Evolutionary conservation across 2,888 invertebrate species (phyloP).

Genomic region (Gnatocerus cornutus): DNA sequence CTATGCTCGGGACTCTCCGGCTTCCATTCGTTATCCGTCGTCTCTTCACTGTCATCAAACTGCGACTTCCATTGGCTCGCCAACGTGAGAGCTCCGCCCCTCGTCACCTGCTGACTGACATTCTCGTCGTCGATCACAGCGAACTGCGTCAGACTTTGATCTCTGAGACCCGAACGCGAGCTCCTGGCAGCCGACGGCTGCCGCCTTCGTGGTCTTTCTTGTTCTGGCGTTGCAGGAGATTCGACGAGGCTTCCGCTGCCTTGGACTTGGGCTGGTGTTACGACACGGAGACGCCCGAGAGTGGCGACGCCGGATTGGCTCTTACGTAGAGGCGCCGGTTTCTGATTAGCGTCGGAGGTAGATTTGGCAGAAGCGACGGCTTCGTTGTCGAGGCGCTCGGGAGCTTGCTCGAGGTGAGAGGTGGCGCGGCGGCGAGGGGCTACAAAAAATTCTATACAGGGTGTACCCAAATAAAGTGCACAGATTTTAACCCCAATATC

Average conservation of each 20-base stretch:
- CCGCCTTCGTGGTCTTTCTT: constrained; percentile 70
- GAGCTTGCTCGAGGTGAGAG: constrained; percentile 68
- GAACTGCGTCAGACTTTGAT: constrained; percentile 91
- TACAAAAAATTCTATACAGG: constrained; percentile 47
- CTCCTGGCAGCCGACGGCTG: constrained; percentile 68
- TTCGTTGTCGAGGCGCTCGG: constrained; percentile 77
- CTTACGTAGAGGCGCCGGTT: constrained; percentile 68
- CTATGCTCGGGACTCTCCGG: constrained; percentile 82
- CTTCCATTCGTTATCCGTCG: constrained; percentile 95
- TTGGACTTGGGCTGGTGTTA: constrained; percentile 70
- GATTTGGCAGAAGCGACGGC: constrained; percentile 76
- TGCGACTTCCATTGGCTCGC: constrained; percentile 97
- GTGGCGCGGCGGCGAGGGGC: constrained; percentile 68
- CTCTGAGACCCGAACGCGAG: constrained; percentile 75
- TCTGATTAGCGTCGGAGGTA: constrained; percentile 67
- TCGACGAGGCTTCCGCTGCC: constrained; percentile 59
- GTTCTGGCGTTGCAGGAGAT: constrained; percentile 65
- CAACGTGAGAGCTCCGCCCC: constrained; percentile 90
- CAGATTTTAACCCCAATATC: too few relatives aligned
- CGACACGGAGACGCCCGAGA: constrained; percentile 82
- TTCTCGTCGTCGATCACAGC: constrained; percentile 96
- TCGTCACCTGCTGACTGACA: constrained; percentile 89
- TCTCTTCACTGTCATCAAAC: constrained; percentile 96
- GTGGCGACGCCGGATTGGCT: constrained; percentile 77
- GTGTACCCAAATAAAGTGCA: too few relatives aligned